Evolutionary conservation across 2,797 vertebrate genomes (phyloP).

Genomic region (Australoheros facetus): DNA sequence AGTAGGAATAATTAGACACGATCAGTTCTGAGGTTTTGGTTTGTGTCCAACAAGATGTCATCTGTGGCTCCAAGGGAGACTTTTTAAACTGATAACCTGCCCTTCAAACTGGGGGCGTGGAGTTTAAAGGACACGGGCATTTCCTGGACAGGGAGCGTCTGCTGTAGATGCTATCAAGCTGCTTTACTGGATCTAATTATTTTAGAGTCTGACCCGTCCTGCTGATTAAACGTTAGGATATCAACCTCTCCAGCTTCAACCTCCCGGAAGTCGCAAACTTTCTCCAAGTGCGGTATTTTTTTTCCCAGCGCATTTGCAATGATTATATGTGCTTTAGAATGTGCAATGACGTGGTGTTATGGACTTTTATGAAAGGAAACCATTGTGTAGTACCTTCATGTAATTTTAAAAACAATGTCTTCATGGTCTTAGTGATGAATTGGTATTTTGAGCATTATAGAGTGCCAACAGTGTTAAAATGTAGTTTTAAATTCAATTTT

Average conservation of each 20-base stretch:
- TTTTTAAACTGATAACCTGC: neutral
- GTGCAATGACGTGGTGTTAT: too few species aligned
- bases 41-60: neutral
- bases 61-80: neutral
- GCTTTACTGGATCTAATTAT: constrained; percentile 31
- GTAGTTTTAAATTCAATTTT: neutral
- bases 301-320: neutral
- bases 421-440: neutral
- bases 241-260: neutral
- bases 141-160: neutral
- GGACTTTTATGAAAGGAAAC: too few species aligned
- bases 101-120: neutral
- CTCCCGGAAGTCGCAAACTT: too few species aligned
- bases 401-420: neutral
- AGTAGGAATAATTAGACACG: neutral
- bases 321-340: too few species aligned
- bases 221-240: constrained; percentile 1
- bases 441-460: neutral
- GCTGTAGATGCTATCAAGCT: constrained; percentile 10
- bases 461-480: neutral
- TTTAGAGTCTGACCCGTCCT: neutral
- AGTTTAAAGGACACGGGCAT: constrained; percentile 9
- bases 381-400: neutral
- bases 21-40: neutral
- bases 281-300: neutral